These are phyloP conservation scores for Idaea straminata DNA, from an alignment of 2,888 invertebrate genomes.

Conservation along the genomic window DNA sequence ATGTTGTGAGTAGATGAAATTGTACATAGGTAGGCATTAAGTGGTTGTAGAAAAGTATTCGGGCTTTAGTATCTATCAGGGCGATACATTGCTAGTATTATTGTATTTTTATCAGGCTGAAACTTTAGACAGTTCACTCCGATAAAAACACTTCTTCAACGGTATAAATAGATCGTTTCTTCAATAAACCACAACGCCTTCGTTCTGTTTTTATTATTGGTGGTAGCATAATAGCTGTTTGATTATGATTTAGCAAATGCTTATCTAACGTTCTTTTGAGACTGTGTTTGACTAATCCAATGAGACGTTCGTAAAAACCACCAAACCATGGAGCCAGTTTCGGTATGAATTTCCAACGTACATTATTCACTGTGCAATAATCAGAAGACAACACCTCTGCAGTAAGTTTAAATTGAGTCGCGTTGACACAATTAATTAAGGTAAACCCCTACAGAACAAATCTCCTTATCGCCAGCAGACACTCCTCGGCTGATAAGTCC, in stretches of 20 bases:
- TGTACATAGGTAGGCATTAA: too few relatives aligned
- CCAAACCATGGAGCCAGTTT: conserved; percentile 23
- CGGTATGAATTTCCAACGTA: conserved; percentile 19
- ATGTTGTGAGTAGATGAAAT: too few relatives aligned
- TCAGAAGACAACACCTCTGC: conserved; percentile 12
- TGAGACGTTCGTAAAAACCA: conserved; percentile 23
- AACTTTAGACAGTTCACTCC: too few relatives aligned
- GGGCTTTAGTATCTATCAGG: too few relatives aligned
- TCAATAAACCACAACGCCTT: too few relatives aligned
- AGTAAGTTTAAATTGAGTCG: conserved; percentile 24
- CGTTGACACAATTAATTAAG: conserved; percentile 22
- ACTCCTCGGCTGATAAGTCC: conserved; percentile 28
- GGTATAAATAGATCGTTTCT: too few relatives aligned
- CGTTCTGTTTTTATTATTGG: too few relatives aligned
- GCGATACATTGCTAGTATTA: too few relatives aligned
- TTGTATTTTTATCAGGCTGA: too few relatives aligned
- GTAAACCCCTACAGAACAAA: conserved; percentile 21
- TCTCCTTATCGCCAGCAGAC: conserved; percentile 24
- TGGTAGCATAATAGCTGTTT: conserved; percentile 12
- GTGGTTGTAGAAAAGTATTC: too few relatives aligned
- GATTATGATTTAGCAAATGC: conserved; percentile 4
- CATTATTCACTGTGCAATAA: conserved; percentile 9
- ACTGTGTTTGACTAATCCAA: conserved; percentile 19
- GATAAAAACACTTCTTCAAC: too few relatives aligned
- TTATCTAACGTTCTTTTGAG: conserved; percentile 2